Conservation (phyloP, 2,113 vertebrate species). For the Poecilia latipinna region DNA sequence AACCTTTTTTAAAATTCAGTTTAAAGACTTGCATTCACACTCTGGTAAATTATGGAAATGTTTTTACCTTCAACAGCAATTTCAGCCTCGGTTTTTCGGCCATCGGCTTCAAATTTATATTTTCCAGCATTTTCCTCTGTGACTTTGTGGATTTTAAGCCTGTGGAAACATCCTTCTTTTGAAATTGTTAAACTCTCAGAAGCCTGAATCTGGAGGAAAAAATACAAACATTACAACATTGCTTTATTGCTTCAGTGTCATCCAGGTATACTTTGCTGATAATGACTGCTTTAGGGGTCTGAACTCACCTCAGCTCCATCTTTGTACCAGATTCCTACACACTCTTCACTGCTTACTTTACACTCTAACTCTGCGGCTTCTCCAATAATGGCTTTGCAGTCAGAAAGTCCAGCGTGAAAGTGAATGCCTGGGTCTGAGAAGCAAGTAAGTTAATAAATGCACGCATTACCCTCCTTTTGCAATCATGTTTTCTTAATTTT, state of each 20-base stretch:
- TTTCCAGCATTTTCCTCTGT: slow-evolving; percentile 83
- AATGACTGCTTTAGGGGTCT: not conserved
- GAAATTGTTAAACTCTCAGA: slow-evolving; percentile 79
- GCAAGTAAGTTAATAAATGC: slow-evolving; percentile 43
- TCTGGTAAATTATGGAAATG: not conserved
- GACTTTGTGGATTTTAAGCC: slow-evolving; percentile 81
- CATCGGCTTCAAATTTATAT: slow-evolving; percentile 88
- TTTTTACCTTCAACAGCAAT: slow-evolving; percentile 82
- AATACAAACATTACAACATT: not conserved
- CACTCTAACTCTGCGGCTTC: slow-evolving; percentile 83
- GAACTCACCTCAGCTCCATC: slow-evolving; percentile 85
- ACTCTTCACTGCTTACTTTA: slow-evolving; percentile 80
- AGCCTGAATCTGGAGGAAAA: slow-evolving; percentile 76
- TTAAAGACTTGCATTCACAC: not conserved
- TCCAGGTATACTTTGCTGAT: not conserved
- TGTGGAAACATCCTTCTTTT: slow-evolving; percentile 83
- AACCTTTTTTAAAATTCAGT: not conserved
- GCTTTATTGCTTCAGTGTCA: not conserved
- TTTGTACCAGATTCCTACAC: slow-evolving; percentile 86
- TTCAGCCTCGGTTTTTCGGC: slow-evolving; percentile 78
- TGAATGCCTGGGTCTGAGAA: slow-evolving; percentile 78
- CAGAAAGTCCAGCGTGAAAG: slow-evolving; percentile 82
- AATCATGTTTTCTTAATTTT: not conserved
- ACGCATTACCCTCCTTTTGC: not conserved
- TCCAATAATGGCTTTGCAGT: slow-evolving; percentile 80